phyloP scores from a whole-genome alignment of 2,797 vertebrate species.

The Fistularia tabacaria region DNA sequence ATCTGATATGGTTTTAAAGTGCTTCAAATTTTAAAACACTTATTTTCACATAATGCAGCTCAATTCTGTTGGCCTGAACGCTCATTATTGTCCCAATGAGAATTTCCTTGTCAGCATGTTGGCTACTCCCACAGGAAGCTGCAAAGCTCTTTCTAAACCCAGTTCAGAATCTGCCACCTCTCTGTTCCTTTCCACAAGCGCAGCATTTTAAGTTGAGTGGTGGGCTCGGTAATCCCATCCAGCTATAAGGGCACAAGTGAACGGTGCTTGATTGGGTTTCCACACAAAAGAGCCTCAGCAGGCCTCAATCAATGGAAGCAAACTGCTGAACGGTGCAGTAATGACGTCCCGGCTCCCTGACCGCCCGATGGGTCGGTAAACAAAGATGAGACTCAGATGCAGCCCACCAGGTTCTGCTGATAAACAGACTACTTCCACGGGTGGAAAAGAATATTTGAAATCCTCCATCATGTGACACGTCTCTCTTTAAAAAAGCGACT shows the following conservation, averaged over 20 bases:
- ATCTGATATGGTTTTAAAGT: too few relatives aligned
- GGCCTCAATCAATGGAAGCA: conserved; percentile 50
- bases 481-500: too few relatives aligned
- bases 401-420: background rate
- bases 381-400: conserved; percentile 30
- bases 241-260: conserved; percentile 39
- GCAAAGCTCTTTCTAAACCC: conserved; percentile 30
- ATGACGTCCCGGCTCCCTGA: conserved; percentile 20
- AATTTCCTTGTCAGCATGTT: conserved; percentile 20
- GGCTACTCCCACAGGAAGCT: conserved; percentile 1
- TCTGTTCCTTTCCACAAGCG: conserved; percentile 34
- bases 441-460: too few relatives aligned
- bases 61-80: conserved; percentile 9
- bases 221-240: conserved; percentile 46
- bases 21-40: too few relatives aligned
- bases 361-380: conserved; percentile 47
- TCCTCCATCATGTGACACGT: background rate
- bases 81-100: conserved; percentile 6
- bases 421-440: too few relatives aligned
- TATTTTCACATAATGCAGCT: background rate
- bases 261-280: conserved; percentile 50
- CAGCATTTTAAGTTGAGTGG: conserved; percentile 36
- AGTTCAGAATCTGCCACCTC: conserved; percentile 9
- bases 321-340: conserved; percentile 59
- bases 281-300: conserved; percentile 53